Base-by-base conservation (phyloP, 2,888 invertebrate species). In the Lasiommata megera region DNA sequence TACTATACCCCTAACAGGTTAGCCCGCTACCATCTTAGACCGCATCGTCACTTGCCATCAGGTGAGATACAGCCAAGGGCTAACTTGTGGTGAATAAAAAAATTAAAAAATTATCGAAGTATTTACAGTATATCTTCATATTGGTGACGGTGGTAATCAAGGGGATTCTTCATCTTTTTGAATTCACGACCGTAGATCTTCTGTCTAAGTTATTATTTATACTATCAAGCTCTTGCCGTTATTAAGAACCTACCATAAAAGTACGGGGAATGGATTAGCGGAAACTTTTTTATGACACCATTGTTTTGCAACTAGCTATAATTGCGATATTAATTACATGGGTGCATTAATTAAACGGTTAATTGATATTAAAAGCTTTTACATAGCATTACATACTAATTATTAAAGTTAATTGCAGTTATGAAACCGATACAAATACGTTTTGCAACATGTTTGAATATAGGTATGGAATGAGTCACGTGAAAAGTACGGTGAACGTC, bases 281-380 rank as follows among this genome's bases (percentile, higher is more conserved):
- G 58, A 52, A 55, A 57, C 38, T 47, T 55, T 59, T 52, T 57
- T 57, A 54, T 50, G 17, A 16, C 47, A 29, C 36, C 43, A 52
- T 36, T 46, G 58, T 55, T 58, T 54, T 44, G 36, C 48, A 38
- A 50, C 34, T 16, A n/a, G 12, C 23, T 41, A 29, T 41, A 46
- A 28, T 12, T 44, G 34, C 18, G 48, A 51, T 54, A 60, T 56
- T 54, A 62, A 61, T 59, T 48, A 36, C 48, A 57, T 68, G 63
- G 70, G 71, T 70, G 71, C 69, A 66, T 70, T 69, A 69, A 67
- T 55, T 58, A 47, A 58, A 58, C 51, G 54, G 46, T 57, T 61
- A 29, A 46, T 23, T 47, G 40, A 44, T 16, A 17, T 43, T 56
- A 52, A 56, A n/a, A n/a, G n/a, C n/a, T n/a, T 23, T 2, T 23